Conservation (phyloP, 2,888 invertebrate genomes). For the Agrochola lychnidis region DNA sequence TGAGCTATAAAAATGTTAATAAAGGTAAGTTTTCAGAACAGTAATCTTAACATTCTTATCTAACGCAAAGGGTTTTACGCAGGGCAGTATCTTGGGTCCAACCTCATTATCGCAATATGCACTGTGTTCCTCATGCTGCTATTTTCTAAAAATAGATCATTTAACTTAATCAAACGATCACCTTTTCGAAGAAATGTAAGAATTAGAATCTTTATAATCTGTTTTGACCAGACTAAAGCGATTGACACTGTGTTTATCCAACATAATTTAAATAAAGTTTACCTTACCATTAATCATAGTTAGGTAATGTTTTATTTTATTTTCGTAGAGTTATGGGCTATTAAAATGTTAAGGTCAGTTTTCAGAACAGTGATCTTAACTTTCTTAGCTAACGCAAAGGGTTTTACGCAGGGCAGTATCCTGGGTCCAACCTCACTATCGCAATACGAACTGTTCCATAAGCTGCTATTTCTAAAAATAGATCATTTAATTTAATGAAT, state of each 20-base stretch:
- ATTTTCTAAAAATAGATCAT: not conserved
- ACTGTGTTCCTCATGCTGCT: no score
- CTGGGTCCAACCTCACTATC: not conserved
- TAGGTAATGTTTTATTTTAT: not conserved
- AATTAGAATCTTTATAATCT: not conserved
- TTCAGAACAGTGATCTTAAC: no score
- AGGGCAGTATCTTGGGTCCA: conserved; percentile 16
- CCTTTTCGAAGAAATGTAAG: not conserved
- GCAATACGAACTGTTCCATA: no score
- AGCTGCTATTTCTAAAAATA: not conserved
- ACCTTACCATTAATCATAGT: not conserved
- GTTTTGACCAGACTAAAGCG: not conserved
- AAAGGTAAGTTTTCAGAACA: not conserved
- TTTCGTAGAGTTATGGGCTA: not conserved
- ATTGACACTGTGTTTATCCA: not conserved
- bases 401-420: conserved; percentile 19
- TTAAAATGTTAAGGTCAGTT: not conserved
- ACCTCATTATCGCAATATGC: not conserved
- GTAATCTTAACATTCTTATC: no score
- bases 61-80: not conserved
- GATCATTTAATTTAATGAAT: not conserved
- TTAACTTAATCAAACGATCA: not conserved
- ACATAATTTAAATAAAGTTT: not conserved
- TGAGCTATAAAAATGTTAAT: not conserved
- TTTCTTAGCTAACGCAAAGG: not conserved